Conservation (phyloP, 2,797 vertebrate species). For the Rallus crepitans region DNA sequence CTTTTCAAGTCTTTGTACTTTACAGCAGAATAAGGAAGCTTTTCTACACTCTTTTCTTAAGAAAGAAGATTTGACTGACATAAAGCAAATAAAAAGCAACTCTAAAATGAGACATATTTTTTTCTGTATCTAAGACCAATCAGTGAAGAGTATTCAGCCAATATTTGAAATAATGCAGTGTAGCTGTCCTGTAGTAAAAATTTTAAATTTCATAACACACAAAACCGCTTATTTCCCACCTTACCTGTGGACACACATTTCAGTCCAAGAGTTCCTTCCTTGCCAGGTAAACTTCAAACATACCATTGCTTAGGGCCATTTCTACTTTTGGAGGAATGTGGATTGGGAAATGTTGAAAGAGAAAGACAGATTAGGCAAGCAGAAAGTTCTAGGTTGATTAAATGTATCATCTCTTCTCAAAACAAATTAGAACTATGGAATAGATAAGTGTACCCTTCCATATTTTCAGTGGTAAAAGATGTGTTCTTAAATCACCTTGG, state of each 20-base stretch:
- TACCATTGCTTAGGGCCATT: conserved; percentile 30
- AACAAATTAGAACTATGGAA: conserved; percentile 15
- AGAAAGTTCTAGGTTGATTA: conserved; percentile 38
- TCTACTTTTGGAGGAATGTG: conserved; percentile 45
- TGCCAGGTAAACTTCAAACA: conserved; percentile 64
- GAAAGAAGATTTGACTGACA: background rate
- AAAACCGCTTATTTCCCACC: conserved; percentile 41
- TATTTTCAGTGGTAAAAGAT: background rate
- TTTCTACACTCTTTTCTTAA: background rate
- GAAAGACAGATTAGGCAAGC: background rate
- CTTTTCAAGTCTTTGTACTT: conserved; percentile 13
- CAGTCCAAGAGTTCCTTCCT: conserved; percentile 41
- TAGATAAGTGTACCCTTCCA: background rate
- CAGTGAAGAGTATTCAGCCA: conserved; percentile 44
- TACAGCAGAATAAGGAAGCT: background rate
- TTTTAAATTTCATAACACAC: conserved; percentile 43
- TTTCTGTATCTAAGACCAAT: conserved; percentile 31
- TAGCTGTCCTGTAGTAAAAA: conserved; percentile 30
- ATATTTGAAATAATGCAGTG: conserved; percentile 50
- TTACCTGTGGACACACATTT: conserved; percentile 52
- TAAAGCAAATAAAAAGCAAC: conserved; percentile 37
- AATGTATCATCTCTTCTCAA: conserved; percentile 24
- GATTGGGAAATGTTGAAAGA: conserved; percentile 39
- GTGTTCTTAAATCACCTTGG: background rate
- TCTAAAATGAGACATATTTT: conserved; percentile 12